Conservation (phyloP, 2,797 vertebrate species). For the Oophaga sylvatica region DNA sequence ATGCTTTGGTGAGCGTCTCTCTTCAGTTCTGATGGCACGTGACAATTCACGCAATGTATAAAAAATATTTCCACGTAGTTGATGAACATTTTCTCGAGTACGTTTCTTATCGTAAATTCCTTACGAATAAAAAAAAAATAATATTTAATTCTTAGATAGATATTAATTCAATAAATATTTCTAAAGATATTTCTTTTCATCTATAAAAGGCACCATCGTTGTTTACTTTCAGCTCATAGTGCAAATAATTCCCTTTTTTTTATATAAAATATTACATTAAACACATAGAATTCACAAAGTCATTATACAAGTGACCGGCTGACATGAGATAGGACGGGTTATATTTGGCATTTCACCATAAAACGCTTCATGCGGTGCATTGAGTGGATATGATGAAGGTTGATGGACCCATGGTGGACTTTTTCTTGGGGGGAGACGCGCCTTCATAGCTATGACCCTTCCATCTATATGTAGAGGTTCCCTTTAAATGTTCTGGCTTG, state of each 20-base stretch:
- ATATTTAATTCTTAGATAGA: constrained; percentile 48
- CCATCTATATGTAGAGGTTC: no score
- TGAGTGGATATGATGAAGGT: no score
- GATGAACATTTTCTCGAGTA: constrained; percentile 25
- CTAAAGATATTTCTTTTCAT: constrained; percentile 50
- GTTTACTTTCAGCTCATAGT: constrained; percentile 70
- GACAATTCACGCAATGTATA: constrained; percentile 29
- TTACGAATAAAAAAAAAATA: constrained; percentile 32
- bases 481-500: no score
- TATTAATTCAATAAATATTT: constrained; percentile 57
- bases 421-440: no score
- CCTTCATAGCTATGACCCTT: no score
- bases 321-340: constrained; percentile 53
- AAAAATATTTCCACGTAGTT: not conserved
- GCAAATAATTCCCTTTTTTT: constrained; percentile 74
- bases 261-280: constrained; percentile 65
- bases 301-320: constrained; percentile 37
- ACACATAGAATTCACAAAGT: constrained; percentile 61
- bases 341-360: constrained; percentile 66
- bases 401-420: no score
- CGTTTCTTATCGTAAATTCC: constrained; percentile 29
- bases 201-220: constrained; percentile 65
- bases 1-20: constrained; percentile 14
- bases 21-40: not conserved
- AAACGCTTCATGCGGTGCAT: constrained; percentile 56